Conservation (phyloP, 2,888 invertebrate genomes). For the Lepidonotus clava region DNA sequence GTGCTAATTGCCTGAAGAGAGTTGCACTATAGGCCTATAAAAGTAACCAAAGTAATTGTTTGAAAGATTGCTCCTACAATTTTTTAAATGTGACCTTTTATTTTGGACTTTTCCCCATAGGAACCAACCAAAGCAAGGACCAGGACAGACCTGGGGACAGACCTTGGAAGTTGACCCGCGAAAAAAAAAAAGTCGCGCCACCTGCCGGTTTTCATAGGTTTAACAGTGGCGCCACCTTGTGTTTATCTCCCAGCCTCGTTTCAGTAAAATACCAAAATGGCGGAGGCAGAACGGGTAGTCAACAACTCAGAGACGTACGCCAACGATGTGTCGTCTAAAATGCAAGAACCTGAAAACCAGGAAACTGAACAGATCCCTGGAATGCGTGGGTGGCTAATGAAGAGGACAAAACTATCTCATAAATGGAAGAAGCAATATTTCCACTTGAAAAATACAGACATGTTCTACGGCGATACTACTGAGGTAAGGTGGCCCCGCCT, state of each 20-base stretch:
- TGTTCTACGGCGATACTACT: slow-evolving; percentile 75
- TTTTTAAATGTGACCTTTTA: no score
- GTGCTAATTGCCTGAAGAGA: no score
- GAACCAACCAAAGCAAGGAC: no score
- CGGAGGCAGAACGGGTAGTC: slow-evolving; percentile 50
- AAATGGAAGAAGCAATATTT: slow-evolving; percentile 79
- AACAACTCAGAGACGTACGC: background rate
- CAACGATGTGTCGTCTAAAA: slow-evolving; percentile 5
- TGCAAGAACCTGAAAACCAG: slow-evolving; percentile 47
- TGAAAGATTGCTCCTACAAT: no score
- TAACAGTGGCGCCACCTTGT: background rate
- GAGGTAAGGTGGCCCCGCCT: slow-evolving; percentile 66
- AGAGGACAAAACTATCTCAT: slow-evolving; percentile 75
- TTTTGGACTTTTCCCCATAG: no score
- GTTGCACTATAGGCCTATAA: no score
- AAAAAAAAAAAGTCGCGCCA: no score
- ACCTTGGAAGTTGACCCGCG: no score
- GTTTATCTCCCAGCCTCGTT: slow-evolving; percentile 53
- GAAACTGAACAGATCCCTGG: slow-evolving; percentile 67
- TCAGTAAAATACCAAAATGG: slow-evolving; percentile 52
- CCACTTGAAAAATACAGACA: slow-evolving; percentile 73
- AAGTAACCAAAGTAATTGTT: no score
- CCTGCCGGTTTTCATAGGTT: no score
- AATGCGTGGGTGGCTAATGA: slow-evolving; percentile 77
- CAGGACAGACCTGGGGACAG: no score